These are phyloP conservation scores for Cheilosia vulpina DNA, from an alignment of 2,888 invertebrate species.

Conservation along the genomic window DNA sequence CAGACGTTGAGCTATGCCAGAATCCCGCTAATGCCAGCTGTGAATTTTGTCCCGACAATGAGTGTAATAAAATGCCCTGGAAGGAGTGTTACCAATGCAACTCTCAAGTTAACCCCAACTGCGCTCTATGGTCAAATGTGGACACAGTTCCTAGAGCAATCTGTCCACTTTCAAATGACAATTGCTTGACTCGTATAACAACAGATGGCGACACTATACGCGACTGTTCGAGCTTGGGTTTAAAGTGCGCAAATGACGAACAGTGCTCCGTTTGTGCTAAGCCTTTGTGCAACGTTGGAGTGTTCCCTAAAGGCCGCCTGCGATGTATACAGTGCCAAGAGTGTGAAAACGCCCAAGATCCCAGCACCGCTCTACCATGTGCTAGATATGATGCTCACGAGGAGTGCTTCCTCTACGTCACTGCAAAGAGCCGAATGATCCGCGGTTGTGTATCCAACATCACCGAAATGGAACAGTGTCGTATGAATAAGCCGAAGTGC, in stretches of 20 bases:
- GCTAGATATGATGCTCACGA: constrained; percentile 54
- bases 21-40: constrained; percentile 13
- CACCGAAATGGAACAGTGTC: constrained; percentile 50
- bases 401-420: constrained; percentile 69
- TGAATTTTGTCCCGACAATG: constrained; percentile 23
- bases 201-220: constrained; percentile 65
- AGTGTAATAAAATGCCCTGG: constrained; percentile 68
- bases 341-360: constrained; percentile 61
- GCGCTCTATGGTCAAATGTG: constrained; percentile 54
- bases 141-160: constrained; percentile 14
- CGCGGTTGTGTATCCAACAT: constrained; percentile 66
- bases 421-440: constrained; percentile 60
- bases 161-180: constrained; percentile 61
- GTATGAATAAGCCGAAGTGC: constrained; percentile 57
- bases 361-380: constrained; percentile 45
- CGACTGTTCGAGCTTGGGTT: constrained; percentile 42
- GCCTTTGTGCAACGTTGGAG: constrained; percentile 67
- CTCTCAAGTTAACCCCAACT: constrained; percentile 61
- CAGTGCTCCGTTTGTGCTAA: constrained; percentile 16
- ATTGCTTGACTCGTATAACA: constrained; percentile 62
- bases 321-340: constrained; percentile 73
- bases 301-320: constrained; percentile 56
- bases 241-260: background rate
- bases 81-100: constrained; percentile 69
- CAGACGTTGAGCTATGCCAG: constrained; percentile 9